phyloP scores from a whole-genome alignment of 2,113 vertebrate genomes.

The Takifugu bimaculatus region DNA sequence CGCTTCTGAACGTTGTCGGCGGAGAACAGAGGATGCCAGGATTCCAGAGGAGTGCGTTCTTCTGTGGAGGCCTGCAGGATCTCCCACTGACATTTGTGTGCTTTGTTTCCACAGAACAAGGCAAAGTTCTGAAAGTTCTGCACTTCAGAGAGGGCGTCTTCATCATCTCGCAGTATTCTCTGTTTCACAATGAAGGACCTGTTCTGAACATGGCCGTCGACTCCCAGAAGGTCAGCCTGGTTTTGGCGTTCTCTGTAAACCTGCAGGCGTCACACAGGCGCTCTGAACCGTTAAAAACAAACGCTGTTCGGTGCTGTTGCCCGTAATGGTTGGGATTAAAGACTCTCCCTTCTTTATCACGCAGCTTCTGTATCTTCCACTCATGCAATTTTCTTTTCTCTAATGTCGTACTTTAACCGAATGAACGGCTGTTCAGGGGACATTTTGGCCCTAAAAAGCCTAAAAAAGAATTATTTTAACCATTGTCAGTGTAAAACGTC shows the following conservation, averaged over 20 bases:
- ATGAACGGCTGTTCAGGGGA: too few species aligned
- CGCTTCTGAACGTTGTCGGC: constrained; percentile 1
- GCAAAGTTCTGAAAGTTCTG: constrained; percentile 80
- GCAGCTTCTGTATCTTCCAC: too few species aligned
- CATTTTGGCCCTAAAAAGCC: too few species aligned
- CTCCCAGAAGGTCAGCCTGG: constrained; percentile 64
- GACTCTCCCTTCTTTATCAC: too few species aligned
- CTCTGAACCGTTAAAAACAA: too few species aligned
- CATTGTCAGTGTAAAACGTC: not conserved
- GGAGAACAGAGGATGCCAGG: not conserved
- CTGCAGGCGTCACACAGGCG: too few species aligned
- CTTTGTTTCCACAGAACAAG: constrained; percentile 68
- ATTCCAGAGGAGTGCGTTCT: not conserved
- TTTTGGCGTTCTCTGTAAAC: too few species aligned
- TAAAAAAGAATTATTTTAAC: not conserved
- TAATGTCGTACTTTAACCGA: too few species aligned
- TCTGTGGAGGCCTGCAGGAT: too few species aligned
- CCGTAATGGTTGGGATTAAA: too few species aligned
- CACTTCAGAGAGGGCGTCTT: constrained; percentile 73
- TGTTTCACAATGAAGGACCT: constrained; percentile 75
- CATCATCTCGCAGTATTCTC: constrained; percentile 77
- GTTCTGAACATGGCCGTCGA: constrained; percentile 77
- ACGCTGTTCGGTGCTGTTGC: too few species aligned
- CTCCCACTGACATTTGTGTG: not conserved
- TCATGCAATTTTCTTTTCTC: too few species aligned